Evolutionary conservation across 2,888 invertebrate species (phyloP).

Genomic region (Pimpla rufipes): DNA sequence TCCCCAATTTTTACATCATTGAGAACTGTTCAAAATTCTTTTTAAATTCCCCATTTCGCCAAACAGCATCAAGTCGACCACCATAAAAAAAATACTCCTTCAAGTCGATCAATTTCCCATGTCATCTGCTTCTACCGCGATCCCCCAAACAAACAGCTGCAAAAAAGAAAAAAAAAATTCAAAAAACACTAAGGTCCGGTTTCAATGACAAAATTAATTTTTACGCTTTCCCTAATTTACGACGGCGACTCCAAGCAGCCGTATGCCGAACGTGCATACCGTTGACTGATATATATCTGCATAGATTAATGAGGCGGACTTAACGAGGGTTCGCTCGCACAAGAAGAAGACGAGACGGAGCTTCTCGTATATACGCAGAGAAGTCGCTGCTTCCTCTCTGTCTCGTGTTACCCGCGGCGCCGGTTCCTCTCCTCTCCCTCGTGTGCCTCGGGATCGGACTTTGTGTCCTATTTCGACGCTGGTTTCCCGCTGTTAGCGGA

Average conservation of each 20-base stretch:
- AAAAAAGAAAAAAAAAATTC: neutral
- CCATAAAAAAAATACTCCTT: too few relatives aligned
- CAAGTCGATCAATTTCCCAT: too few relatives aligned
- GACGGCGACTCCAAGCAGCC: constrained; percentile 11
- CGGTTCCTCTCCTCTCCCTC: neutral
- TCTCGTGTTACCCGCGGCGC: constrained; percentile 31
- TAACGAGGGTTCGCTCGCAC: constrained; percentile 60
- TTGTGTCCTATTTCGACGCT: constrained; percentile 55
- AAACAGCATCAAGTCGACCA: too few relatives aligned
- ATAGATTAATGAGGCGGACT: constrained; percentile 60
- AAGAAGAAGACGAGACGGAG: constrained; percentile 11
- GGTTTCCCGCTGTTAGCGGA: constrained; percentile 47
- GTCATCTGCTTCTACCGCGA: too few relatives aligned
- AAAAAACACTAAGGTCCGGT: neutral
- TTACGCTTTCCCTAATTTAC: neutral
- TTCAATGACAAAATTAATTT: neutral
- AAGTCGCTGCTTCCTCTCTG: neutral
- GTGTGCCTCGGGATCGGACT: constrained; percentile 25
- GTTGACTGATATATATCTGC: constrained; percentile 59
- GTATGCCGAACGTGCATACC: too few relatives aligned
- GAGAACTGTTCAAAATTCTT: too few relatives aligned
- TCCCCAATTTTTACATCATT: too few relatives aligned
- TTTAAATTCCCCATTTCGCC: too few relatives aligned
- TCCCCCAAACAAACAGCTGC: too few relatives aligned
- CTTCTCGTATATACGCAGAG: neutral